A percentile compares a stretch with the other conserved stretches of the same genome.
These are phyloP conservation scores for Anoplopoma fimbria DNA, from an alignment of 2,113 vertebrate genomes.

Conservation along the genomic window DNA sequence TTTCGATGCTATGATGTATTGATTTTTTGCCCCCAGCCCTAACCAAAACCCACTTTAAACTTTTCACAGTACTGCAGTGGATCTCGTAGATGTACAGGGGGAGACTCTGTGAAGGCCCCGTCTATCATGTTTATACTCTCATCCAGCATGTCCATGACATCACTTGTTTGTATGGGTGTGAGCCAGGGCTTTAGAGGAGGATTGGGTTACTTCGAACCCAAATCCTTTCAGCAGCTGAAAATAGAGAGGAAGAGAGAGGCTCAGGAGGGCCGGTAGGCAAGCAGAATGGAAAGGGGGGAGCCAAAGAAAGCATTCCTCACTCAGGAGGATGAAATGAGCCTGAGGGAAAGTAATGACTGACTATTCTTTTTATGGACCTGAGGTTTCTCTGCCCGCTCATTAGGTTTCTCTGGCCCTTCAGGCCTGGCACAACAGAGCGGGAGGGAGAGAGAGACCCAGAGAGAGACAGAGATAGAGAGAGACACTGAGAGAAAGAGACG, in stretches of 20 bases:
- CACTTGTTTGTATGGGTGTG: constrained; percentile 18
- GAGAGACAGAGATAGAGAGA: neutral
- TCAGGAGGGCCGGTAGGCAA: constrained; percentile 9
- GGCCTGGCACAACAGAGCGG: constrained; percentile 13
- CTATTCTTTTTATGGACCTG: constrained; percentile 59
- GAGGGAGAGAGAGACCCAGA: constrained; percentile 1
- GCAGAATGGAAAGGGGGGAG: constrained; percentile 29
- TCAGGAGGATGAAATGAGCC: constrained; percentile 45
- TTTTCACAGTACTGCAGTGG: neutral
- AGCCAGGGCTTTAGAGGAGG: neutral
- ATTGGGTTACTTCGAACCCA: constrained; percentile 18
- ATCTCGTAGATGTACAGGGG: neutral
- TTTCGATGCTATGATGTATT: no score
- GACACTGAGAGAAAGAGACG: neutral
- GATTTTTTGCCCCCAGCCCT: no score
- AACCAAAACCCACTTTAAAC: no score
- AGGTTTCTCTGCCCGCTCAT: constrained; percentile 61
- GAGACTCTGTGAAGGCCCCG: neutral
- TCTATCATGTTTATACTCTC: neutral
- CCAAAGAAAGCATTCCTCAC: constrained; percentile 62
- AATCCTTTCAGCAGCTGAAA: constrained; percentile 40
- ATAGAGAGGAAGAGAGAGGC: constrained; percentile 29
- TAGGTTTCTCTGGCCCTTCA: constrained; percentile 47
- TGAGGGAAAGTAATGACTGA: constrained; percentile 48
- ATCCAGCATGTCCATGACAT: constrained; percentile 17